A percentile compares a stretch with the other conserved stretches of the same genome.
Conservation (phyloP, 2,888 invertebrate species). For the Anagyrus pseudococci region DNA sequence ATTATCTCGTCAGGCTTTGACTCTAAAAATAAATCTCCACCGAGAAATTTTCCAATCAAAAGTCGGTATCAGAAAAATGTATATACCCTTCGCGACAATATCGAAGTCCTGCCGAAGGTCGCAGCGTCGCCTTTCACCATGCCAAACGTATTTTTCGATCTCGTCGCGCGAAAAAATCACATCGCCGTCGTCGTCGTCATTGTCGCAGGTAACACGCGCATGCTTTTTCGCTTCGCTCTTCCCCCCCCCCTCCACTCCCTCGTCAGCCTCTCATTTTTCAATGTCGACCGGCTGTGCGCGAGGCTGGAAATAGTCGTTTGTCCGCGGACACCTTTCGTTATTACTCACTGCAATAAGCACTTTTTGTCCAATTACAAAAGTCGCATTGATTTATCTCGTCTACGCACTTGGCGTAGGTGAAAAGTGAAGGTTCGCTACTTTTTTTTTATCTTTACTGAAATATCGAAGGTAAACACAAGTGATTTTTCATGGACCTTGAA, state of each 20-base stretch:
- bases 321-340: not conserved
- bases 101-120: too few relatives aligned
- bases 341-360: not conserved
- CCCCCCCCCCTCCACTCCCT: not conserved
- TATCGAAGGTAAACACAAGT: too few relatives aligned
- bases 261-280: constrained; percentile 21
- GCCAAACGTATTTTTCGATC: constrained; percentile 12
- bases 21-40: too few relatives aligned
- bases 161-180: not conserved
- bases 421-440: too few relatives aligned
- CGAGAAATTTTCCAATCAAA: too few relatives aligned
- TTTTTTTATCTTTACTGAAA: too few relatives aligned
- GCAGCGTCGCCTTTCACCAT: constrained; percentile 15
- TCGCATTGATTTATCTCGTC: constrained; percentile 18
- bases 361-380: constrained; percentile 2
- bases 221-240: constrained; percentile 1
- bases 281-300: constrained; percentile 17
- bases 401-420: too few relatives aligned
- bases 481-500: too few relatives aligned
- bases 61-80: too few relatives aligned
- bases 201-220: not conserved
- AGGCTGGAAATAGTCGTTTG: constrained; percentile 6
- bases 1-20: too few relatives aligned
- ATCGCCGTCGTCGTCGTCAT: constrained; percentile 10
- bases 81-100: too few relatives aligned